Percentiles rank a stretch among this genome's conserved stretches.
Evolutionary conservation across 2,888 invertebrate genomes (phyloP).

Genomic region (Spatulosminthurus flaviceps): DNA sequence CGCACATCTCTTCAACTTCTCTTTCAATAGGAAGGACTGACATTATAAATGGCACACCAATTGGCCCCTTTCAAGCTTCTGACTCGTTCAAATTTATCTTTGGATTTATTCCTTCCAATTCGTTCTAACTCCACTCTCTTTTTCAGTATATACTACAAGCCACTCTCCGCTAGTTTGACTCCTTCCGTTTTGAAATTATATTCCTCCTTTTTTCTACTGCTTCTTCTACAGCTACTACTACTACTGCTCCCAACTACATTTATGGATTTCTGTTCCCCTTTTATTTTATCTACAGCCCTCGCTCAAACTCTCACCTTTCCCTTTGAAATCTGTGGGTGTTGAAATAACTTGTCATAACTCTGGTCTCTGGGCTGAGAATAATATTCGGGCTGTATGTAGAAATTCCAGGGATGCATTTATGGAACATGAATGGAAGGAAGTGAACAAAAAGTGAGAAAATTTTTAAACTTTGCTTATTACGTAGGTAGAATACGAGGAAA

Average conservation of each 20-base stretch:
- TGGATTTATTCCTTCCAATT: slow-evolving; percentile 41
- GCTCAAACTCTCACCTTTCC: not conserved
- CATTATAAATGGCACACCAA: slow-evolving; percentile 46
- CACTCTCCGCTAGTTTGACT: not conserved
- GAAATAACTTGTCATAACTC: not conserved
- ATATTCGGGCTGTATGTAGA: no score
- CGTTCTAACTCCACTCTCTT: slow-evolving; percentile 23
- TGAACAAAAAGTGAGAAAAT: no score
- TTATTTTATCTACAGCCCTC: not conserved
- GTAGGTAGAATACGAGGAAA: no score
- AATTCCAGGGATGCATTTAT: no score
- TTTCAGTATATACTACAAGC: not conserved
- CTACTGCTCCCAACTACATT: not conserved
- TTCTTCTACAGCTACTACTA: no score
- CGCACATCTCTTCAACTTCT: slow-evolving; percentile 31
- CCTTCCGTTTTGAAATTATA: slow-evolving; percentile 16
- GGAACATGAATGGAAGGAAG: no score
- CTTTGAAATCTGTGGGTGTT: not conserved
- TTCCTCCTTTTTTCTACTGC: no score
- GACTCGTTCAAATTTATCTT: slow-evolving; percentile 46
- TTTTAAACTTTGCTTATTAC: no score
- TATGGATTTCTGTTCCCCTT: not conserved
- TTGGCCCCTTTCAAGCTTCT: slow-evolving; percentile 44
- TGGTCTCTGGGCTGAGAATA: no score
- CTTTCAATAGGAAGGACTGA: slow-evolving; percentile 27